Evolutionary conservation across 1,140 invertebrate genomes (phyloP), one percentile per base, ranked within the genome.

Genomic region (Latrodectus geometricus): DNA sequence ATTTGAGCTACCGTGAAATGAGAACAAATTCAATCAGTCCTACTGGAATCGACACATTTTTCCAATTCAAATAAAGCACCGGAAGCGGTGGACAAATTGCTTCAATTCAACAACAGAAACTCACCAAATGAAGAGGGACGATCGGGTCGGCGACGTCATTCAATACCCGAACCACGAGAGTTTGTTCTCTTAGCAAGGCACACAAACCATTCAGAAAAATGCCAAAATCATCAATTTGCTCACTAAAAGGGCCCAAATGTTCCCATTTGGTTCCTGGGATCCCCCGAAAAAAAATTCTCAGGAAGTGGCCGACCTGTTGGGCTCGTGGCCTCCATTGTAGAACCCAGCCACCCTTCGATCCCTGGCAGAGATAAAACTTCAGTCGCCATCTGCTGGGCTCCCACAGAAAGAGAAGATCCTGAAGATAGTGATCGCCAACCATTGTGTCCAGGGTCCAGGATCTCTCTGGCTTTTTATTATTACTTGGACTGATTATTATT

Each of bases 201-300:
- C 50, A 52, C 74, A 76, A 35, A 56, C 76, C 76, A 78, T 78
- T 82, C 79, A 82, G 68, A 82, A 61, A 73, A 82, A 35, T 82
- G 69, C 79, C 79, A 82, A 82, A 82, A 82, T 82, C 79, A 82
- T 82, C 79, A 82, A 82, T 82, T 82, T 82, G 69, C 15, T 61
- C 69, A 61, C 69, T 73, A 73, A 82, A 82, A 82, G 69, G 79
- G 54, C 52, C 69, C 79, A 82, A 82, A 82, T 82, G 79, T 82
- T 82, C 79, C 79, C 79, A 80, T 80, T 48, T 21, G 12, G 56
- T 17, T 17, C 72, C 72, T 15, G 48, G 35, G 17, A 17, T 21
- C 12, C 11, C 70, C 70, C 50, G 9, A 75, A 75, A 75, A 75
- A 75, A 75, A 35, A 20, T 20, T 35, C 79, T 50, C 79, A 82